phyloP scores from a whole-genome alignment of 1,140 invertebrate species.

The Drosophila kanapiae region DNA sequence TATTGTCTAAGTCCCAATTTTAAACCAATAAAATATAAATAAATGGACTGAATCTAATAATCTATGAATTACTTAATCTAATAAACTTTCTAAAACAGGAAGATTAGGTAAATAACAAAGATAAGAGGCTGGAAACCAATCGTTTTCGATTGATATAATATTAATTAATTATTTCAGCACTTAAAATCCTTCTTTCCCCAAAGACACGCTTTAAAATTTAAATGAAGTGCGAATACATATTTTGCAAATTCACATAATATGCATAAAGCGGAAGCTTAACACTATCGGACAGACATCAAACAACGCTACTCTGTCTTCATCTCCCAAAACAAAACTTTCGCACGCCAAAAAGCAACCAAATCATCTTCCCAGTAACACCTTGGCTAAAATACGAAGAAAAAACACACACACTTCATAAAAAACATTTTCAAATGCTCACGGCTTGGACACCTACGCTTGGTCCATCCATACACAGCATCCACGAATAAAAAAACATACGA shows the following conservation, averaged over 20 bases:
- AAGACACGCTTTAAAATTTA: neutral
- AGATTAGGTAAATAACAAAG: neutral
- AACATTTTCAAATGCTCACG: slow-evolving; percentile 64
- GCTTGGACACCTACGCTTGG: slow-evolving; percentile 59
- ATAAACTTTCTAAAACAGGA: neutral
- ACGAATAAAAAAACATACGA: slow-evolving; percentile 1
- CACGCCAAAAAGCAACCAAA: slow-evolving; percentile 56
- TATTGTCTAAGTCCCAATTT: too few relatives aligned
- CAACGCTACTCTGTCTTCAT: slow-evolving; percentile 20
- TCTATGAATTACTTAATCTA: too few relatives aligned
- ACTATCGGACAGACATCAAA: slow-evolving; percentile 33
- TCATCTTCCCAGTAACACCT: slow-evolving; percentile 47
- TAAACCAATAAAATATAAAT: too few relatives aligned
- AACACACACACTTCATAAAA: slow-evolving; percentile 18
- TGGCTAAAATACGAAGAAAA: slow-evolving; percentile 5
- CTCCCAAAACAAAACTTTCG: slow-evolving; percentile 56
- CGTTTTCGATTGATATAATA: too few relatives aligned
- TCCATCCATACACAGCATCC: slow-evolving; percentile 35
- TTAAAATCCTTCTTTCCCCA: too few relatives aligned
- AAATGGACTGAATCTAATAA: too few relatives aligned
- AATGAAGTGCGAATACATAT: slow-evolving; percentile 17
- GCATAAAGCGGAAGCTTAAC: slow-evolving; percentile 48
- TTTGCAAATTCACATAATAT: slow-evolving; percentile 45
- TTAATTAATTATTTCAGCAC: neutral
- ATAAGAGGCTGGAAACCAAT: too few relatives aligned